phyloP scores from a whole-genome alignment of 2,797 vertebrate species.

The Kryptopterus vitreolus region DNA sequence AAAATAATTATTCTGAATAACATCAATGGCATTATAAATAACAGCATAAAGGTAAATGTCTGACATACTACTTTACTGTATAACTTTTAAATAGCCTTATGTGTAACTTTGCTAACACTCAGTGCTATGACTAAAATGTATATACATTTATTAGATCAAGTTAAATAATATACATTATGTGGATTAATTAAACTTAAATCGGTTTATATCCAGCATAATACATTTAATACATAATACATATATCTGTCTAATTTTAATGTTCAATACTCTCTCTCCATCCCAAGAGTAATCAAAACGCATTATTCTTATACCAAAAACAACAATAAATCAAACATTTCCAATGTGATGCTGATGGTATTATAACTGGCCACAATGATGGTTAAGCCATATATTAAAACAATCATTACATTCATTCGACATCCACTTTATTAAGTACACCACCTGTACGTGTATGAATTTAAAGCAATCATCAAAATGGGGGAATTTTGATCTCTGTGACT shows the following conservation, averaged over 20 bases:
- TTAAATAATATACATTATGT: neutral
- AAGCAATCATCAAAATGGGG: neutral
- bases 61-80: neutral
- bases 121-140: neutral
- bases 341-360: neutral
- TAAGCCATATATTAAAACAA: neutral
- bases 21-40: neutral
- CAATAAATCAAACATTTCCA: neutral
- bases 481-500: neutral
- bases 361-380: neutral
- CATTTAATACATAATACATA: neutral
- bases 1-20: neutral
- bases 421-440: neutral
- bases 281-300: neutral
- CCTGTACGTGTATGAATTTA: neutral
- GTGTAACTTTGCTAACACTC: neutral
- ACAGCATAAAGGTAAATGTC: neutral
- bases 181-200: neutral
- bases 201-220: neutral
- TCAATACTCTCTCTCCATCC: neutral
- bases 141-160: neutral
- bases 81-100: neutral
- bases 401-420: neutral
- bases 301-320: neutral
- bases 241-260: neutral